Evolutionary conservation across 2,888 invertebrate species (phyloP).

Genomic region (Brachypterus glaber): DNA sequence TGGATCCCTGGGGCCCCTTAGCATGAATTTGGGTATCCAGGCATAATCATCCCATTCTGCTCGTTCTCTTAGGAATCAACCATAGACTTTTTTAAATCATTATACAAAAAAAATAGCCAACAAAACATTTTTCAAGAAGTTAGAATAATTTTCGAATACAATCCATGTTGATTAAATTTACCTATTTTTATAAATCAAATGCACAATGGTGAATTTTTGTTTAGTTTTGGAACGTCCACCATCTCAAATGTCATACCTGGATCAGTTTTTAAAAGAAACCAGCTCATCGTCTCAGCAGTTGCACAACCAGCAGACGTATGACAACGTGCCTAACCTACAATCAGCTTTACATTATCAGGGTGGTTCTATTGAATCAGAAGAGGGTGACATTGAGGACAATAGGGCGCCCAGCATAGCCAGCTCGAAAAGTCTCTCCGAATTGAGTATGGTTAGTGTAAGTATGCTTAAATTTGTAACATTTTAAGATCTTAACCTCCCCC

Average conservation of each 20-base stretch:
- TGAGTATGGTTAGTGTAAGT: conserved; percentile 61
- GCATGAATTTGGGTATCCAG: too few species aligned
- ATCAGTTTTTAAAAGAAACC: conserved; percentile 79
- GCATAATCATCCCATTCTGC: too few species aligned
- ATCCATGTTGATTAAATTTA: too few species aligned
- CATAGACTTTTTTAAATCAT: too few species aligned
- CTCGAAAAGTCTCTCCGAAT: conserved; percentile 74
- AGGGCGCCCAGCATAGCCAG: conserved; percentile 67
- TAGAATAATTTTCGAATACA: too few species aligned
- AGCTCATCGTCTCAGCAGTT: conserved; percentile 32
- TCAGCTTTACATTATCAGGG: conserved; percentile 38
- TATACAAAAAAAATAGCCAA: too few species aligned
- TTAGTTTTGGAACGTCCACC: conserved; percentile 81
- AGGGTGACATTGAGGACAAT: conserved; percentile 67
- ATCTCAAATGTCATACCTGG: conserved; percentile 85
- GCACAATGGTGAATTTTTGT: conserved; percentile 8
- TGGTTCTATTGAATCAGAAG: conserved; percentile 59
- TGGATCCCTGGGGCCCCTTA: too few species aligned
- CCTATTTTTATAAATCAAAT: too few species aligned
- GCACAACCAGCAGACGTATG: conserved; percentile 27
- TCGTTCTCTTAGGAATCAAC: too few species aligned
- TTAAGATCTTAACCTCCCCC: too few species aligned
- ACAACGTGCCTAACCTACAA: conserved; percentile 32
- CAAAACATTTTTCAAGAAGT: too few species aligned
- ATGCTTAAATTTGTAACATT: too few species aligned